Conservation (phyloP, 2,888 invertebrate genomes). For the Nomada fucata region DNA sequence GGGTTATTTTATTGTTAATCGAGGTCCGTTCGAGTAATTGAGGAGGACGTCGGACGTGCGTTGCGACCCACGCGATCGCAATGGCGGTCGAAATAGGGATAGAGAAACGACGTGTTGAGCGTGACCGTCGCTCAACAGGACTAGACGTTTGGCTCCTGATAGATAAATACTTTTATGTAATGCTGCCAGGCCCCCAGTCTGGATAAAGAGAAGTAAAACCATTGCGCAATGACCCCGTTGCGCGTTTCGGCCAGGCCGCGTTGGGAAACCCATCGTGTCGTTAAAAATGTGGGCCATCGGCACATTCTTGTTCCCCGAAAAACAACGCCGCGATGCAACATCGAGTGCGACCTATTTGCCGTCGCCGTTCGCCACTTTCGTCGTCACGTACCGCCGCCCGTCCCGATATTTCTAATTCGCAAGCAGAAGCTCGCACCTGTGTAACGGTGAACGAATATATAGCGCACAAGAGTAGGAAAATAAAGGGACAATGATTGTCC, state of each 20-base stretch:
- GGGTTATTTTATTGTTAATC: too few relatives aligned
- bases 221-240: slow-evolving; percentile 68
- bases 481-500: too few relatives aligned
- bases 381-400: background rate
- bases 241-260: slow-evolving; percentile 62
- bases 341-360: slow-evolving; percentile 19
- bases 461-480: too few relatives aligned
- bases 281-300: slow-evolving; percentile 77
- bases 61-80: background rate
- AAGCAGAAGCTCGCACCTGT: too few relatives aligned
- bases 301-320: slow-evolving; percentile 68
- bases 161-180: slow-evolving; percentile 66
- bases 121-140: slow-evolving; percentile 52
- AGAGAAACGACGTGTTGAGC: slow-evolving; percentile 30
- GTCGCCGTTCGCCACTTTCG: slow-evolving; percentile 1
- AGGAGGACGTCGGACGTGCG: background rate
- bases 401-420: too few relatives aligned
- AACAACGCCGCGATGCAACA: slow-evolving; percentile 55
- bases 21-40: background rate
- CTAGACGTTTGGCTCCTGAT: slow-evolving; percentile 43
- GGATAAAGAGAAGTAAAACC: slow-evolving; percentile 65
- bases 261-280: slow-evolving; percentile 71
- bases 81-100: background rate
- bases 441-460: too few relatives aligned
- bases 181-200: slow-evolving; percentile 57